phyloP scores from a whole-genome alignment of 1,140 invertebrate species.

The Himalopsyche phryganea region DNA sequence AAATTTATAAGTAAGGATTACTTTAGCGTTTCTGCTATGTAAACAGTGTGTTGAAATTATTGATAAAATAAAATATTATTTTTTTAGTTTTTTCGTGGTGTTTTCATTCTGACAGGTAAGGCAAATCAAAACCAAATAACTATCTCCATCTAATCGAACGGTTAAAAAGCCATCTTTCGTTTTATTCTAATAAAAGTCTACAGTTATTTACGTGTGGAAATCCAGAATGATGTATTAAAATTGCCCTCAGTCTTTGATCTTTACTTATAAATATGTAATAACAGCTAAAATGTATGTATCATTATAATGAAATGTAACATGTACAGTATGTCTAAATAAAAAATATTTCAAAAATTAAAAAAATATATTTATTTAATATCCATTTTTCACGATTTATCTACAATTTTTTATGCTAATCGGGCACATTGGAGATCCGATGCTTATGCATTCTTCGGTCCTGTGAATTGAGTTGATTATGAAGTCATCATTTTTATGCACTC shows the following conservation, averaged over 20 bases:
- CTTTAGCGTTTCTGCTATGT: not conserved
- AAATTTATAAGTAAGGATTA: conserved; percentile 4
- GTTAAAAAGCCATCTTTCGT: too few relatives aligned
- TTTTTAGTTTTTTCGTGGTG: too few relatives aligned
- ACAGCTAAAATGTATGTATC: conserved; percentile 34
- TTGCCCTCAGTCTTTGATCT: conserved; percentile 11
- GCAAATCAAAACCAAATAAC: too few relatives aligned
- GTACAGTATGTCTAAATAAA: conserved; percentile 36
- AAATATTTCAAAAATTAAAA: conserved; percentile 4
- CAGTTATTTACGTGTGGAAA: too few relatives aligned
- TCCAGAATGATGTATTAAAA: conserved; percentile 5
- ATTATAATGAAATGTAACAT: conserved; percentile 33
- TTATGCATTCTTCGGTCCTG: too few relatives aligned
- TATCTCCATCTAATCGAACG: too few relatives aligned
- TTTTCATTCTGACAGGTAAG: too few relatives aligned
- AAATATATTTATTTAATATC: not conserved
- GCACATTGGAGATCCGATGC: too few relatives aligned
- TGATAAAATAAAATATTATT: not conserved
- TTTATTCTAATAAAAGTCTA: too few relatives aligned
- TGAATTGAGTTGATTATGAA: too few relatives aligned
- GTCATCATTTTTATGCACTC: too few relatives aligned
- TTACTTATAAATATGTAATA: conserved; percentile 25
- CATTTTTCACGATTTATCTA: not conserved
- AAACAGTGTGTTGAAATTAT: not conserved
- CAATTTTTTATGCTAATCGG: too few relatives aligned